phyloP scores from a whole-genome alignment of 2,888 invertebrate genomes.

The Colostygia pectinataria region DNA sequence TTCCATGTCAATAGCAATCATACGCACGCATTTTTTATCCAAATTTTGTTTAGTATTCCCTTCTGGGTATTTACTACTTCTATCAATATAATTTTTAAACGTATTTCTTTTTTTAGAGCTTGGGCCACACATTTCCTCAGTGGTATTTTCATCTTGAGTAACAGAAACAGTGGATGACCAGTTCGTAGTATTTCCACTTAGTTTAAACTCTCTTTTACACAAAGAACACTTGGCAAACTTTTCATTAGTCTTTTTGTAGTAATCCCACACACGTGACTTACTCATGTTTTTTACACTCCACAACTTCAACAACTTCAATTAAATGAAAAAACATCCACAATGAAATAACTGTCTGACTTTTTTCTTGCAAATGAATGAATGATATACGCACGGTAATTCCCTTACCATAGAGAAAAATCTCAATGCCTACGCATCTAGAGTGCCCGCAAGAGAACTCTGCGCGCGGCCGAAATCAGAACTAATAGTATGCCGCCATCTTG shows the following conservation, averaged over 20 bases:
- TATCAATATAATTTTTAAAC: slow-evolving; percentile 3
- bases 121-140: slow-evolving; percentile 6
- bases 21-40: not conserved
- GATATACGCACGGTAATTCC: slow-evolving; percentile 12
- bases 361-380: not conserved
- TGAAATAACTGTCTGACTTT: slow-evolving; percentile 3
- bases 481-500: too few species aligned
- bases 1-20: slow-evolving; percentile 15
- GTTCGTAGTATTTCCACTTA: slow-evolving; percentile 9
- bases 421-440: too few species aligned
- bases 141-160: slow-evolving; percentile 1
- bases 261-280: slow-evolving; percentile 10
- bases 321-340: not conserved
- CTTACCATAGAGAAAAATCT: slow-evolving; percentile 10
- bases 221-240: slow-evolving; percentile 10
- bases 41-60: slow-evolving; percentile 1
- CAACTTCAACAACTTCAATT: not conserved
- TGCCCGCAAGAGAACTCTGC: too few species aligned
- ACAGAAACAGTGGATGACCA: slow-evolving; percentile 9
- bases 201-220: slow-evolving; percentile 9
- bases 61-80: slow-evolving; percentile 11
- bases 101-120: slow-evolving; percentile 7
- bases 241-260: slow-evolving; percentile 11
- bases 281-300: slow-evolving; percentile 1
- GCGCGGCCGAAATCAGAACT: too few species aligned